Evolutionary conservation across 2,797 vertebrate species (phyloP).

Genomic region (Sparidentex hasta): DNA sequence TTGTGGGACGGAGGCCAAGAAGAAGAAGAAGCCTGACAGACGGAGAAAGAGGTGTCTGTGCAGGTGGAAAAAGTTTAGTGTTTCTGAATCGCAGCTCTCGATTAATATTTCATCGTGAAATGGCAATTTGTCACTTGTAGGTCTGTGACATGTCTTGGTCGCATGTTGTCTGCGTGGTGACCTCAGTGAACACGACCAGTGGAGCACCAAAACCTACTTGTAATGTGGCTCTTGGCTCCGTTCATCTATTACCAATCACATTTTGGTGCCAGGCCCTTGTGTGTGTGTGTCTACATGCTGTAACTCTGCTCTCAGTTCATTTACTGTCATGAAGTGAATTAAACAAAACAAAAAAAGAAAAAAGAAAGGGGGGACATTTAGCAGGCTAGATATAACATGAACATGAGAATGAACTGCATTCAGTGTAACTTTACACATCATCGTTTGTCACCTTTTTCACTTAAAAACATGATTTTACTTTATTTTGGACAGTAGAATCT

Average conservation of each 20-base stretch:
- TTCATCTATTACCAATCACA: slow-evolving; percentile 65
- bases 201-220: slow-evolving; percentile 39
- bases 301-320: slow-evolving; percentile 40
- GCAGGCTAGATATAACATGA: neutral
- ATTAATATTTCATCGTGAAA: slow-evolving; percentile 65
- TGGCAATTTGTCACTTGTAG: slow-evolving; percentile 55
- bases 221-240: slow-evolving; percentile 60
- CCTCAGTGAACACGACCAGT: slow-evolving; percentile 33
- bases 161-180: slow-evolving; percentile 36
- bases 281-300: slow-evolving; percentile 13
- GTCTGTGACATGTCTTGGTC: slow-evolving; percentile 24
- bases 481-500: neutral
- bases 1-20: slow-evolving; percentile 47
- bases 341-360: neutral
- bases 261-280: slow-evolving; percentile 54
- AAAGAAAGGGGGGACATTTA: slow-evolving; percentile 3
- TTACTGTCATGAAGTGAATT: slow-evolving; percentile 11
- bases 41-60: slow-evolving; percentile 51
- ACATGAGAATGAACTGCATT: slow-evolving; percentile 1
- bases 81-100: slow-evolving; percentile 47
- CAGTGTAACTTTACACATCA: neutral
- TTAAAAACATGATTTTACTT: neutral
- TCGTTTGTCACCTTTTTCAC: slow-evolving; percentile 1
- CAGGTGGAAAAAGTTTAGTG: slow-evolving; percentile 66
- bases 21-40: slow-evolving; percentile 37